A percentile compares a stretch with the other conserved stretches of the same genome.
Conservation (phyloP, 1,140 invertebrate species). For the Zaprionus inermis region DNA sequence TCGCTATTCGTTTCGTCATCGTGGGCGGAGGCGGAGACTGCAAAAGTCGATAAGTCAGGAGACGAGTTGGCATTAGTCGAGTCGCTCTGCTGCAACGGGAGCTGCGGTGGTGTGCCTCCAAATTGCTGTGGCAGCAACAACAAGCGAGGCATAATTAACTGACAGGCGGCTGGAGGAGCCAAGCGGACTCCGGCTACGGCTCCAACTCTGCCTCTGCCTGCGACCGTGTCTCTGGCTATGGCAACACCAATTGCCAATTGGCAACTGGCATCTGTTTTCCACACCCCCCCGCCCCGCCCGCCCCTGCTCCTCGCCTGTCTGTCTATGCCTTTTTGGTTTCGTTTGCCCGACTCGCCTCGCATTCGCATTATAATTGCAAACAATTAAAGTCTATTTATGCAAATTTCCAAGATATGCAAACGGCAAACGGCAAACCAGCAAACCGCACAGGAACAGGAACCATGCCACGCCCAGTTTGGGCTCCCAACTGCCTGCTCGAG, state of each 20-base stretch:
- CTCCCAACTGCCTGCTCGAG: slow-evolving; percentile 5
- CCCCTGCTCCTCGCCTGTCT: background rate
- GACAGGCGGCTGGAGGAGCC: slow-evolving; percentile 7
- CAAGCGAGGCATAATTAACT: slow-evolving; percentile 60
- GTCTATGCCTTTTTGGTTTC: slow-evolving; percentile 30
- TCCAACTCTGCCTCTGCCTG: too few relatives aligned
- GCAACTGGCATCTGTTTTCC: slow-evolving; percentile 20
- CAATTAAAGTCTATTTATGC: slow-evolving; percentile 83
- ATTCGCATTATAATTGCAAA: slow-evolving; percentile 82
- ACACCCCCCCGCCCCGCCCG: background rate
- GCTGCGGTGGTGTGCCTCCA: slow-evolving; percentile 4
- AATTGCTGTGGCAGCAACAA: slow-evolving; percentile 15
- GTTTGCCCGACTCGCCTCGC: slow-evolving; percentile 37
- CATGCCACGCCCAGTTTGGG: slow-evolving; percentile 44
- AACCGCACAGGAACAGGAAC: slow-evolving; percentile 53
- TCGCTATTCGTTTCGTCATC: slow-evolving; percentile 49
- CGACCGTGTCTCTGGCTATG: background rate
- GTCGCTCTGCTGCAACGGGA: slow-evolving; percentile 12
- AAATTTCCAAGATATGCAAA: slow-evolving; percentile 79
- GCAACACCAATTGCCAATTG: slow-evolving; percentile 8
- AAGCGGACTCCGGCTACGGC: background rate
- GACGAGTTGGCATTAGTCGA: slow-evolving; percentile 38
- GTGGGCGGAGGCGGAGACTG: slow-evolving; percentile 41
- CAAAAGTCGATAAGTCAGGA: slow-evolving; percentile 50
- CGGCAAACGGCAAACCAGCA: slow-evolving; percentile 19